Evolutionary conservation across 1,140 invertebrate genomes (phyloP), one percentile per base, ranked within the genome.

Genomic region (Tetragnatha versicolor): DNA sequence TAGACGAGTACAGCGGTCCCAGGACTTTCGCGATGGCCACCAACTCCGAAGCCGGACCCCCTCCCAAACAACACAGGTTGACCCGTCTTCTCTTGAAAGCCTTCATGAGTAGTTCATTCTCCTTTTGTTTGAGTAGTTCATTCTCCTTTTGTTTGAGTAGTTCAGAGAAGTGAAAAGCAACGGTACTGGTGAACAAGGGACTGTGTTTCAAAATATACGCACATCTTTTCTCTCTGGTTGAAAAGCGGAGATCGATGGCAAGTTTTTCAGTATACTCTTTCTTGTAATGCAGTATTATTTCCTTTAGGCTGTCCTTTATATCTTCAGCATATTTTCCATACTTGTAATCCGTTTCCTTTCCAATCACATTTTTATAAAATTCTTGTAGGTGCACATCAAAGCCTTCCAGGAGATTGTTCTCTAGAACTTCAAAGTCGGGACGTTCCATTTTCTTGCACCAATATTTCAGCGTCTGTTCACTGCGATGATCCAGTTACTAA

Each of bases 191-290:
- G 42, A 75, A 63, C 9, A 55, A 75, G 0, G 72, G 39, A 49
- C 72, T 35, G 58, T 75, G 58, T 42, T 49, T 75, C 25, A 75
- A 25, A 6, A 75, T 31, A 22, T 63, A 75, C 2, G 72, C 72
- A 49, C 27, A 75, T 25, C 72, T 47, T 37, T 60, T 61, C 10
- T 55, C 55, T 17, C 39, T 17, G 2, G 42, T 31, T 14, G 61
- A 55, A 31, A 75, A 75, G 1, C 58, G 20, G 31, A 75, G 20
- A 20, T 7, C 2, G 2, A 35, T 39, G 2, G 22, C 2, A 0
- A 6, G 9, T 12, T 35, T 39, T 37, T n/a, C n/a, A n/a, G n/a
- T n/a, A n/a, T n/a, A n/a, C n/a, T n/a, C n/a, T n/a, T n/a, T n/a
- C n/a, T n/a, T n/a, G n/a, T n/a, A n/a, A n/a, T n/a, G n/a, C n/a